A percentile compares a stretch with the other conserved stretches of the same genome.
Evolutionary conservation across 2,113 vertebrate genomes (phyloP).

Genomic region (Scomber colias): DNA sequence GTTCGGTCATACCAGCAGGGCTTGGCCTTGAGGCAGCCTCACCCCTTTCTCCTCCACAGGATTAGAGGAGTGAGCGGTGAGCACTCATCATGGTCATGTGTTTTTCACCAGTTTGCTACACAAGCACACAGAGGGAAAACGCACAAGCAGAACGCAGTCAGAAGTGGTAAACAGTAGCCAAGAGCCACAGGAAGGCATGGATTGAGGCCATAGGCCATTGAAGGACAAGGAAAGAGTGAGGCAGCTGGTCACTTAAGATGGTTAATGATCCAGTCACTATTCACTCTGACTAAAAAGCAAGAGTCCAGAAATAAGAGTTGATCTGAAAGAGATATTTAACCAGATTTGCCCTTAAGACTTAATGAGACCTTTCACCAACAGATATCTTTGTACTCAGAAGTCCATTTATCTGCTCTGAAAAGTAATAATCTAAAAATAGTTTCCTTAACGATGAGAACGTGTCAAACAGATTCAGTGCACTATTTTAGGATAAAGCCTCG

Average conservation of each 20-base stretch:
- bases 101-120: conserved; percentile 45
- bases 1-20: conserved; percentile 62
- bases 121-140: conserved; percentile 24
- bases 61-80: conserved; percentile 65
- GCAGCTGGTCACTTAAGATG: conserved; percentile 66
- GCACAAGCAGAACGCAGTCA: conserved; percentile 42
- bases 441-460: conserved; percentile 14
- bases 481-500: conserved; percentile 55
- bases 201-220: conserved; percentile 37
- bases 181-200: conserved; percentile 59
- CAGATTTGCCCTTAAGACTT: conserved; percentile 55
- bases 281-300: conserved; percentile 38
- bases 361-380: conserved; percentile 46
- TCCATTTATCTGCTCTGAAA: conserved; percentile 64
- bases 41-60: conserved; percentile 64
- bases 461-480: conserved; percentile 42
- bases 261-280: conserved; percentile 46
- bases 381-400: conserved; percentile 32
- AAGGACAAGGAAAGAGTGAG: conserved; percentile 45
- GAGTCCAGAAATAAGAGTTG: conserved; percentile 46
- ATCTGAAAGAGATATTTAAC: conserved; percentile 44
- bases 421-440: conserved; percentile 65
- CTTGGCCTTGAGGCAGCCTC: conserved; percentile 65
- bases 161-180: conserved; percentile 53
- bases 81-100: conserved; percentile 53